phyloP scores from a whole-genome alignment of 2,797 vertebrate genomes.

The Clarias platycephalus region DNA sequence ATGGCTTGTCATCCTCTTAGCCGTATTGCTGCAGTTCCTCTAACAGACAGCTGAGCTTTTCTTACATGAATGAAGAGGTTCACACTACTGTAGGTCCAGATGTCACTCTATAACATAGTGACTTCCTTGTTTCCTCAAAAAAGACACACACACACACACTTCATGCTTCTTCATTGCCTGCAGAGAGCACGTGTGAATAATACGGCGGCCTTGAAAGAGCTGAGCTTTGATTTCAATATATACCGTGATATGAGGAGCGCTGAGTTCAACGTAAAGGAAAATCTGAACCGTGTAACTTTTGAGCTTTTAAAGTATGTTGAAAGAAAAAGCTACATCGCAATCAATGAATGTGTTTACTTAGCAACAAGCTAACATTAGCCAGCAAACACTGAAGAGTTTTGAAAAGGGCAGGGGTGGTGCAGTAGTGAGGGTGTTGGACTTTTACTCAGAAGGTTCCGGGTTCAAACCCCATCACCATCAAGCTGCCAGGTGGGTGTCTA shows the following conservation, averaged over 20 bases:
- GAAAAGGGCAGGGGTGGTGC: too few relatives aligned
- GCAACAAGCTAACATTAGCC: too few relatives aligned
- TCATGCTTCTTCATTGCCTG: conserved; percentile 48
- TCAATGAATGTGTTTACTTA: too few relatives aligned
- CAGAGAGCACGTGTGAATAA: conserved; percentile 33
- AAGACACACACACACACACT: neutral
- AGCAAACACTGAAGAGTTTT: too few relatives aligned
- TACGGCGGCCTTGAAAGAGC: neutral
- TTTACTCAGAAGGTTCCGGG: too few relatives aligned
- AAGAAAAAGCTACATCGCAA: neutral
- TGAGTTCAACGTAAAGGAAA: neutral
- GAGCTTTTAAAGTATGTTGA: neutral
- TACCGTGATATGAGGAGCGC: neutral
- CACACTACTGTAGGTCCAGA: neutral
- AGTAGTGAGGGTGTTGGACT: too few relatives aligned
- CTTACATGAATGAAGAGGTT: conserved; percentile 27
- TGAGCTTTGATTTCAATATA: neutral
- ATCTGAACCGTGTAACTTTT: too few relatives aligned
- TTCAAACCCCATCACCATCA: too few relatives aligned
- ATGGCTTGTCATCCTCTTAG: neutral
- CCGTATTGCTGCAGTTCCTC: neutral
- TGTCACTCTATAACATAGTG: conserved; percentile 56
- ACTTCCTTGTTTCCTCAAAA: conserved; percentile 57
- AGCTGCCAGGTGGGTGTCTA: too few relatives aligned
- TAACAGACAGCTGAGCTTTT: conserved; percentile 37